phyloP scores from a whole-genome alignment of 53 echinoderm and acorn worm species.

The Holothuria scabra region DNA sequence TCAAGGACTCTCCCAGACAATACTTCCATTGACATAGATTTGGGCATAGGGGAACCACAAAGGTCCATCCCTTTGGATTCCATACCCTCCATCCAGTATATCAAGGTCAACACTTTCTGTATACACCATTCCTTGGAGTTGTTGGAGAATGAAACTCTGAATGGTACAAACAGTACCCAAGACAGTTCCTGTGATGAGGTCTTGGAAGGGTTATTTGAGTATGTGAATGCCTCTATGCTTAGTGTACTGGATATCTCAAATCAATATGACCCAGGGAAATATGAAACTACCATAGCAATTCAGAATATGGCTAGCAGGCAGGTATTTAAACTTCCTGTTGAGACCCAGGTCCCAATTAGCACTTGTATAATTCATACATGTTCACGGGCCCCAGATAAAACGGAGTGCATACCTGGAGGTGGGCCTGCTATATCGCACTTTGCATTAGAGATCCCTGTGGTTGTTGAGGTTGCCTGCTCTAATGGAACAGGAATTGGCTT shows the following conservation, averaged over 20 bases:
- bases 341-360: constrained; percentile 70
- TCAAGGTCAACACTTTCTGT: constrained; percentile 31
- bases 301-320: constrained; percentile 70
- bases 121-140: constrained; percentile 36
- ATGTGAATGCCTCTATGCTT: constrained; percentile 47
- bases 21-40: constrained; percentile 64
- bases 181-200: background rate
- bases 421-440: constrained; percentile 62
- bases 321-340: constrained; percentile 51
- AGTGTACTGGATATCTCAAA: constrained; percentile 52
- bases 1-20: constrained; percentile 68
- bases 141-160: background rate
- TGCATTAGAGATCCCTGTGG: constrained; percentile 67
- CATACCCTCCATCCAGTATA: constrained; percentile 8
- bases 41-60: constrained; percentile 51
- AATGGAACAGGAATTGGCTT: constrained; percentile 66
- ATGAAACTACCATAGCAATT: constrained; percentile 53
- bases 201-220: background rate
- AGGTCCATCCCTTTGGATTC: constrained; percentile 41
- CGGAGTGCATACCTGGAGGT: constrained; percentile 45
- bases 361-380: constrained; percentile 45
- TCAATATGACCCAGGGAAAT: constrained; percentile 63
- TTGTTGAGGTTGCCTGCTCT: constrained; percentile 38
- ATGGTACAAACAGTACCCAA: constrained; percentile 8
- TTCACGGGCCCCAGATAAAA: constrained; percentile 44